Conservation (phyloP, 2,888 invertebrate genomes). For the Acleris laterana region DNA sequence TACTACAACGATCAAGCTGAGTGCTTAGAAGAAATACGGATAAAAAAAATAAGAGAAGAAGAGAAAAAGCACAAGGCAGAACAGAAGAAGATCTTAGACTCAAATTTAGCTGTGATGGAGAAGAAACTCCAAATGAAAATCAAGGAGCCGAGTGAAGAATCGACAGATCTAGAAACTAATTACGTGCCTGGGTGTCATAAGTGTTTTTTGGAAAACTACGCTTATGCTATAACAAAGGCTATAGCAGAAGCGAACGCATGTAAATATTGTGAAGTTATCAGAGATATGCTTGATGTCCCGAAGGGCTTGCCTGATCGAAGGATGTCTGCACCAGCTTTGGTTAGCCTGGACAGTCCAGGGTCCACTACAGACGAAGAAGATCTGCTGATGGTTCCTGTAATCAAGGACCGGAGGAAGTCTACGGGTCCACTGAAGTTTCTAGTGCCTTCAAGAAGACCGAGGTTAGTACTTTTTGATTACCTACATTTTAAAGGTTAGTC, state of each 20-base stretch:
- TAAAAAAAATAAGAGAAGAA: constrained; percentile 70
- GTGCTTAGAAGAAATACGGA: constrained; percentile 81
- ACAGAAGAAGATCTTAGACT: constrained; percentile 66
- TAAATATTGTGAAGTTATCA: constrained; percentile 80
- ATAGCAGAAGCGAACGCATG: constrained; percentile 73
- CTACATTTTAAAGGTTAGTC: neutral
- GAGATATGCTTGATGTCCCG: constrained; percentile 75
- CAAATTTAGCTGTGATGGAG: constrained; percentile 64
- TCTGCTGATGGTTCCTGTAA: constrained; percentile 75
- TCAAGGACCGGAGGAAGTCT: constrained; percentile 80
- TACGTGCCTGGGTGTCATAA: constrained; percentile 77
- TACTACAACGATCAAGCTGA: constrained; percentile 87
- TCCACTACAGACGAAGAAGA: constrained; percentile 75
- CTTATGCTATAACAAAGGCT: constrained; percentile 75
- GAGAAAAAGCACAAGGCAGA: constrained; percentile 67
- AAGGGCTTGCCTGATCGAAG: constrained; percentile 73
- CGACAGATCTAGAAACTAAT: constrained; percentile 68
- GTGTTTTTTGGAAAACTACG: constrained; percentile 80
- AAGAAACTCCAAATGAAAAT: constrained; percentile 63
- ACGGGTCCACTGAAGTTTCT: constrained; percentile 77
- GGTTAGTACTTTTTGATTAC: constrained; percentile 55
- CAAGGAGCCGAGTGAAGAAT: constrained; percentile 74
- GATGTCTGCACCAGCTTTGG: constrained; percentile 84
- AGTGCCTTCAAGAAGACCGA: constrained; percentile 69
- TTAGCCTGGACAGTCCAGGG: constrained; percentile 74